Evolutionary conservation across 2,797 vertebrate genomes (phyloP).

Genomic region (Sarcoramphus papa): DNA sequence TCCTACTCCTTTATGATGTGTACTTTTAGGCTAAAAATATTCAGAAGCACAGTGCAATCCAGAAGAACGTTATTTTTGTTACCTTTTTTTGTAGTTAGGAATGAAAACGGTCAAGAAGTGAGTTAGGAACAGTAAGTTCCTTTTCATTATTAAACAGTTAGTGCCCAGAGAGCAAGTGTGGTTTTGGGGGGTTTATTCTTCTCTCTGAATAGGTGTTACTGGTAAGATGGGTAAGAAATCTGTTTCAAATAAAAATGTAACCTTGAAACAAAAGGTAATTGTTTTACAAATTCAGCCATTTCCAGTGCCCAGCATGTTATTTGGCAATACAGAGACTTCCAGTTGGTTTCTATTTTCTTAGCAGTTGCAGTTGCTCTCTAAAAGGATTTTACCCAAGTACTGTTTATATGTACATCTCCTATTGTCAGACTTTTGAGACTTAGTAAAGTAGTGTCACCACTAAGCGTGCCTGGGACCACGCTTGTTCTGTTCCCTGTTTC

Average conservation of each 20-base stretch:
- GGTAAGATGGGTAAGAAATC: neutral
- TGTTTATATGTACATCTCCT: neutral
- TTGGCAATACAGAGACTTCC: neutral
- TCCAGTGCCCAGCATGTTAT: neutral
- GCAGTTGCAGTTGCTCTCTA: neutral
- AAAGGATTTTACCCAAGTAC: neutral
- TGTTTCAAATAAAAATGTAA: neutral
- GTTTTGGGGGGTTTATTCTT: neutral
- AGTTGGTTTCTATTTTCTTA: conserved; percentile 18
- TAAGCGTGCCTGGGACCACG: neutral
- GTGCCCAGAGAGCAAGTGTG: neutral
- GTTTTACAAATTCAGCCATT: neutral
- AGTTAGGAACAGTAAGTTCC: neutral
- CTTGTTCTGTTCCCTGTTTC: neutral
- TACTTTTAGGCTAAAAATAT: neutral
- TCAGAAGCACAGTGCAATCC: neutral
- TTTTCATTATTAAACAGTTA: neutral
- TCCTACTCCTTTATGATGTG: neutral
- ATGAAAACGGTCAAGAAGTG: neutral
- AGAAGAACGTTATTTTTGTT: neutral
- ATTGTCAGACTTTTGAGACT: neutral
- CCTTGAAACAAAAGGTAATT: conserved; percentile 24
- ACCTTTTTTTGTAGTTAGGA: neutral
- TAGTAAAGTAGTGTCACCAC: neutral
- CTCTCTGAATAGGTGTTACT: neutral